These are phyloP conservation scores for Cardiocondyla obscurior DNA, from an alignment of 1,140 invertebrate species.

Conservation along the genomic window DNA sequence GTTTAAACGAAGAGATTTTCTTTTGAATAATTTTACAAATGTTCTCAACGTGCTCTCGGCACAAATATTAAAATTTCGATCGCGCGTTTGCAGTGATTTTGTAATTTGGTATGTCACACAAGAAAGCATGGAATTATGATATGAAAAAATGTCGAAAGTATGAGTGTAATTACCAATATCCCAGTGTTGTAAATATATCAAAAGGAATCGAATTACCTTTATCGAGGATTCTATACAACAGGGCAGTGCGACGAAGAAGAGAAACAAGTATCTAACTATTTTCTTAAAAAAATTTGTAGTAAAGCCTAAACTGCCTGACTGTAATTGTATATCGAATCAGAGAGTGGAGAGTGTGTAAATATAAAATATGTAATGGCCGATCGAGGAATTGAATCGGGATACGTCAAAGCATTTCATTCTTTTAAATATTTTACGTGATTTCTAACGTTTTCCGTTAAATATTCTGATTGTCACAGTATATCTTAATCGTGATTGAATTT, in stretches of 20 bases:
- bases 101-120: neutral
- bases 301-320: constrained; percentile 55
- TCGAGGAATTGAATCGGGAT: constrained; percentile 35
- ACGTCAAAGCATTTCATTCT: neutral
- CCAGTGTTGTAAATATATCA: constrained; percentile 45
- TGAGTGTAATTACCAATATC: constrained; percentile 21
- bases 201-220: constrained; percentile 15
- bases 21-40: neutral
- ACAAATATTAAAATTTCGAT: neutral
- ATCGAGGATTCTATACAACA: neutral
- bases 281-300: constrained; percentile 58
- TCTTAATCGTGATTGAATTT: neutral
- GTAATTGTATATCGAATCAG: constrained; percentile 30
- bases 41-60: neutral
- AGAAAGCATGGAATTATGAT: neutral
- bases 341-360: constrained; percentile 26
- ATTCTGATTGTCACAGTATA: neutral
- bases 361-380: neutral
- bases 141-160: constrained; percentile 28
- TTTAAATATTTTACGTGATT: neutral
- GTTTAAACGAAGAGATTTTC: neutral
- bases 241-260: neutral
- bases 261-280: constrained; percentile 47
- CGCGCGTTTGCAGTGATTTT: neutral
- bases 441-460: neutral